Evolutionary conservation across 2,113 vertebrate species (phyloP).

Genomic region (Ciconia maguari): DNA sequence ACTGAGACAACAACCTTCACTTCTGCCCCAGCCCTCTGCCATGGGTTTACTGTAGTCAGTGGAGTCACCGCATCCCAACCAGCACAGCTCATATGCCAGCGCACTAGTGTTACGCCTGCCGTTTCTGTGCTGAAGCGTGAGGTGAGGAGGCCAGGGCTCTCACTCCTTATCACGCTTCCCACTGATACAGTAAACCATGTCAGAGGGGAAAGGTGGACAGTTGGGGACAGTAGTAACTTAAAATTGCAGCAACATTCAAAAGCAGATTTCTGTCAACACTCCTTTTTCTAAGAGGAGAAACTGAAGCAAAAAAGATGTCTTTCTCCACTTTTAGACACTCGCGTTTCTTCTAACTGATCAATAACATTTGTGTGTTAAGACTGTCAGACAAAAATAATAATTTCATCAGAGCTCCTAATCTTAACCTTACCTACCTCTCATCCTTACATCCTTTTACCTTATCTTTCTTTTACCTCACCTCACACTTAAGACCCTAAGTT

Average conservation of each 20-base stretch:
- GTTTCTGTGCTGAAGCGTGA: background rate
- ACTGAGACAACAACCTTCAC: background rate
- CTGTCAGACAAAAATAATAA: background rate
- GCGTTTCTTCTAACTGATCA: background rate
- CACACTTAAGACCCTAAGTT: background rate
- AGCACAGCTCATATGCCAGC: background rate
- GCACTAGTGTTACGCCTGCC: rapidly evolving
- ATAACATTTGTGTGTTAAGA: background rate
- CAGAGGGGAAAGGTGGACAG: background rate
- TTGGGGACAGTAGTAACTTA: background rate
- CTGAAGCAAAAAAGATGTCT: background rate
- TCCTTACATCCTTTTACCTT: background rate
- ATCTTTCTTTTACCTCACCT: background rate
- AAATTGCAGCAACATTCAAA: background rate
- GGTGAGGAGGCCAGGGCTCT: background rate
- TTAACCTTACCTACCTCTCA: background rate
- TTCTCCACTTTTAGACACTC: background rate
- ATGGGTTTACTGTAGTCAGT: background rate
- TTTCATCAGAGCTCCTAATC: background rate
- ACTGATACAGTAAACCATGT: background rate
- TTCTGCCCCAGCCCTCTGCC: background rate
- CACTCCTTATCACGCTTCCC: background rate
- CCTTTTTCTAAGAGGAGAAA: background rate
- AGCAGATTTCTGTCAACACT: background rate
- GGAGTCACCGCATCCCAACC: background rate